Conservation (phyloP, 2,888 invertebrate genomes). For the Laspeyria flexula region DNA sequence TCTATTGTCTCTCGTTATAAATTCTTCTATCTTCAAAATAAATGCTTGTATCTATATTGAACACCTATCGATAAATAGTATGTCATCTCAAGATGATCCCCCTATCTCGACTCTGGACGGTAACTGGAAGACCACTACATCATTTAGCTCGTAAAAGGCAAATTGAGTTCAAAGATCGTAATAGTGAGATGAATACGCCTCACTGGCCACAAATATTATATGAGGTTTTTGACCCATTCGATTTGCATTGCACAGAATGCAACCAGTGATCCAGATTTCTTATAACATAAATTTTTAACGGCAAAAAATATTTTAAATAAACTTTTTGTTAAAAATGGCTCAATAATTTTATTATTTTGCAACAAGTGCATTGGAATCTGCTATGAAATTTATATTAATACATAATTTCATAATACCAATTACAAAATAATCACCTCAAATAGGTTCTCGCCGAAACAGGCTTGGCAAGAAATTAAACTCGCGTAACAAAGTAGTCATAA, state of each 20-base stretch:
- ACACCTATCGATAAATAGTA: too few relatives aligned
- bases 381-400: background rate
- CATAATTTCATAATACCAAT: conserved; percentile 18
- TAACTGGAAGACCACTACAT: background rate
- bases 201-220: conserved; percentile 30
- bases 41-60: too few relatives aligned
- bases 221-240: conserved; percentile 22
- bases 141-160: conserved; percentile 6
- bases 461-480: conserved; percentile 23
- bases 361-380: conserved; percentile 14
- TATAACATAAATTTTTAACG: too few relatives aligned
- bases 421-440: conserved; percentile 23
- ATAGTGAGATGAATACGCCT: conserved; percentile 9
- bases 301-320: background rate
- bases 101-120: too few relatives aligned
- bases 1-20: too few relatives aligned
- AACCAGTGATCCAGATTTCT: background rate
- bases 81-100: too few relatives aligned
- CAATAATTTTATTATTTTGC: background rate
- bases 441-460: conserved; percentile 15
- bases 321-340: background rate
- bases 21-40: too few relatives aligned
- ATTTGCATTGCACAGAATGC: conserved; percentile 18
- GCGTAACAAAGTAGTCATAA: conserved; percentile 72
- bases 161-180: conserved; percentile 32